These are phyloP conservation scores for Leptinotarsa juncta DNA, from an alignment of 2,888 invertebrate genomes.

Conservation along the genomic window DNA sequence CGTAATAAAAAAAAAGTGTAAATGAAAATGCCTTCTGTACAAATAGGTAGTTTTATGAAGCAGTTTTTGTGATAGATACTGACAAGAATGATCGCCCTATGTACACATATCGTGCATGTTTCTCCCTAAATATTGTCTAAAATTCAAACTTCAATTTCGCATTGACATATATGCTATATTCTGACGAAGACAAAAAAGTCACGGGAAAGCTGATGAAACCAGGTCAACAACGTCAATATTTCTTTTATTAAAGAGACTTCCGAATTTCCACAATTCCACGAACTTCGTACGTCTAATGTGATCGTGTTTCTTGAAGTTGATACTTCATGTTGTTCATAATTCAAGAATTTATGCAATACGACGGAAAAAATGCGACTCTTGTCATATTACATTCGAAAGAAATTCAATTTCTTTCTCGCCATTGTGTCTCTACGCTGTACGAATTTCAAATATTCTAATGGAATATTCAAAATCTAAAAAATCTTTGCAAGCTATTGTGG, in stretches of 20 bases:
- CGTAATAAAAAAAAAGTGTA: no score
- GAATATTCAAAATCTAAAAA: no score
- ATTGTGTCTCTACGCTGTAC: not conserved
- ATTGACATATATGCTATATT: not conserved
- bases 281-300: not conserved
- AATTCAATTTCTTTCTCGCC: not conserved
- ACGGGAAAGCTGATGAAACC: not conserved
- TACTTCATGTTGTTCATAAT: not conserved
- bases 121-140: not conserved
- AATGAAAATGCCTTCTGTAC: no score
- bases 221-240: not conserved
- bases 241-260: not conserved
- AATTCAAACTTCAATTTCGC: conserved; percentile 1
- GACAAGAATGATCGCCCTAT: no score
- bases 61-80: no score
- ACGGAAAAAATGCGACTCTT: not conserved
- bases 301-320: not conserved
- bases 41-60: no score
- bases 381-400: not conserved
- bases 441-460: not conserved
- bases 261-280: not conserved
- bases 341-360: not conserved
- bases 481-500: no score
- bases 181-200: not conserved
- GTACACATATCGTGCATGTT: not conserved